A percentile compares a stretch with the other conserved stretches of the same genome.
Evolutionary conservation across 2,113 vertebrate species (phyloP).

Genomic region (Rana temporaria): DNA sequence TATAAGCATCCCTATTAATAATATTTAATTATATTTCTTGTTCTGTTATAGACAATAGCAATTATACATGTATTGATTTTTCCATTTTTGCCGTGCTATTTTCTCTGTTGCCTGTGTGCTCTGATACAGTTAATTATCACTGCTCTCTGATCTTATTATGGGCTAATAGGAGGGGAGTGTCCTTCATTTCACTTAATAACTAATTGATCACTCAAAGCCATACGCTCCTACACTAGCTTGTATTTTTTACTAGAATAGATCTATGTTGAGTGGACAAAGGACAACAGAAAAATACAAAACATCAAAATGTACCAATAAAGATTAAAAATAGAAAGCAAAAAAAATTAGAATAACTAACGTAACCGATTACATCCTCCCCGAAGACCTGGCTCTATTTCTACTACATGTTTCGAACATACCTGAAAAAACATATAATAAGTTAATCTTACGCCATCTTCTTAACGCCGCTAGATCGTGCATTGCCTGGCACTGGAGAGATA

Average conservation of each 20-base stretch:
- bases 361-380: no score
- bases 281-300: no score
- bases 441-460: no score
- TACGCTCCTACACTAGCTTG: background rate
- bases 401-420: no score
- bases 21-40: background rate
- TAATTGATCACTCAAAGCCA: background rate
- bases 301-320: no score
- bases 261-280: no score
- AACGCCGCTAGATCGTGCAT: no score
- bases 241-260: background rate
- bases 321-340: no score
- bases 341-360: no score
- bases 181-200: slow-evolving; percentile 25
- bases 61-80: slow-evolving; percentile 41
- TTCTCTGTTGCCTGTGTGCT: slow-evolving; percentile 35
- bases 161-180: background rate
- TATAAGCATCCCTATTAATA: background rate
- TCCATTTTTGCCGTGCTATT: slow-evolving; percentile 28
- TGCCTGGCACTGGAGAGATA: no score
- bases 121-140: slow-evolving; percentile 34
- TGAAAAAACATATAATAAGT: no score
- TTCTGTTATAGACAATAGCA: slow-evolving; percentile 17
- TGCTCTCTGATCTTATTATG: slow-evolving; percentile 45
- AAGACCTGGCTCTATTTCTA: no score